Base-by-base conservation (phyloP, 2,113 vertebrate species). In the Amazona guildingii region DNA sequence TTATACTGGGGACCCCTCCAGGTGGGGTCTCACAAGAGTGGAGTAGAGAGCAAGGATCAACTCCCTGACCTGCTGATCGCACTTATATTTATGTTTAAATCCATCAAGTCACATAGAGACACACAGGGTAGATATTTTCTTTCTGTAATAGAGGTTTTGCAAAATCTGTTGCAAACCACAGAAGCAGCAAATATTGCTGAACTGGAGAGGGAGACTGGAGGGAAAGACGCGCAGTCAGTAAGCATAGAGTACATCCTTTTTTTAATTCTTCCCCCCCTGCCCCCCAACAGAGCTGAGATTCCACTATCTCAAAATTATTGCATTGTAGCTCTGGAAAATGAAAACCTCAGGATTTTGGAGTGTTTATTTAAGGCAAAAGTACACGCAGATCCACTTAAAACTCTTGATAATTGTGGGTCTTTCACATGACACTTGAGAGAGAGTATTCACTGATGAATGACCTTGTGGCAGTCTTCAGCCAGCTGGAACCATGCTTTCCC, bases 401-500 rank as follows among this genome's bases (percentile, higher is more conserved):
- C 61, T 70, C 80, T 78, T 81, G 61, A 94, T 35, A 92, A 88
- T 84, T 94, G 90, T 81, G 25, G 2, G 13, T 81, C 83, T 90
- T 51, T 92, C 88, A 78, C 51, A 83, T 68, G 61, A 84, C 39
- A 66, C 73, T 96, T 72, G 83, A 92, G 79, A 87, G 48, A 84
- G 63, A 41, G n/a, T 46, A 77, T 93, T 96, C 72, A 90, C 83
- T 95, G 83, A 94, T 90, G 86, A 90, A 92, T 88, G 76, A 96
- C 95, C 94, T 88, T 94, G 86, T 93, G 83, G 64, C 76, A 91
- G 91, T 95, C 91, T 88, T 94, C 92, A 96, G 92, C 92, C 95
- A 96, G 95, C 91, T 97, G 96, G 92, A 95, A 95, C 95, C 88
- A 93, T 92, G 88, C 77, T 94, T 94, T 74, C 79, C 91, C 88